A percentile compares a stretch with the other conserved stretches of the same genome.
Evolutionary conservation across 2,888 invertebrate species (phyloP).

Genomic region (Drosophila birchii): DNA sequence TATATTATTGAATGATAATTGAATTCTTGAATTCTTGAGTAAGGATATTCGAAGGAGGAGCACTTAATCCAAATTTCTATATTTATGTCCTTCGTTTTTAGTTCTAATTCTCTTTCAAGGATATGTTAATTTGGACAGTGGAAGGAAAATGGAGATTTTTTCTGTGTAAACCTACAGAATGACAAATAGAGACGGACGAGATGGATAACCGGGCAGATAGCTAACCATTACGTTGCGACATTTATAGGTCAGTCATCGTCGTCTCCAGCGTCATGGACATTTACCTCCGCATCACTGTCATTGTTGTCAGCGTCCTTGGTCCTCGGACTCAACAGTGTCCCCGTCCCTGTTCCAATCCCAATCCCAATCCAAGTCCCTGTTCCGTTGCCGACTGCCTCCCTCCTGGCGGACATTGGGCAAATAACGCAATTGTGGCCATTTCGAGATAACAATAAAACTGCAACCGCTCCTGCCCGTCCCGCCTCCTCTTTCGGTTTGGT

Average conservation of each 20-base stretch:
- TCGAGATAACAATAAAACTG: conserved; percentile 74
- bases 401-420: conserved; percentile 61
- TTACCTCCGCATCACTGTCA: conserved; percentile 41
- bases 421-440: conserved; percentile 75
- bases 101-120: not conserved
- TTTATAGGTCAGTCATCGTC: conserved; percentile 58
- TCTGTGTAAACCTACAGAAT: conserved; percentile 29
- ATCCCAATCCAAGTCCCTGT: too few species aligned
- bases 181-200: conserved; percentile 37
- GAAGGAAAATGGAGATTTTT: not conserved
- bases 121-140: not conserved
- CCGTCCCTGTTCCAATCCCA: not conserved
- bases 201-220: conserved; percentile 41
- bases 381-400: conserved; percentile 8
- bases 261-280: conserved; percentile 27
- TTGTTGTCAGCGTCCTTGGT: conserved; percentile 37
- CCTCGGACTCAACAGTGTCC: conserved; percentile 27
- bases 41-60: not conserved
- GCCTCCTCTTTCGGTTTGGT: conserved; percentile 29
- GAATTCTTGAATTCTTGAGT: not conserved
- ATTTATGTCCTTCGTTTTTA: not conserved
- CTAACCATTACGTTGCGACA: conserved; percentile 43
- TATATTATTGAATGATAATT: not conserved
- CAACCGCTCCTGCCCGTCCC: conserved; percentile 34
- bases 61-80: not conserved